These are phyloP conservation scores for Columba livia DNA, from an alignment of 2,113 vertebrate species.

Conservation along the genomic window DNA sequence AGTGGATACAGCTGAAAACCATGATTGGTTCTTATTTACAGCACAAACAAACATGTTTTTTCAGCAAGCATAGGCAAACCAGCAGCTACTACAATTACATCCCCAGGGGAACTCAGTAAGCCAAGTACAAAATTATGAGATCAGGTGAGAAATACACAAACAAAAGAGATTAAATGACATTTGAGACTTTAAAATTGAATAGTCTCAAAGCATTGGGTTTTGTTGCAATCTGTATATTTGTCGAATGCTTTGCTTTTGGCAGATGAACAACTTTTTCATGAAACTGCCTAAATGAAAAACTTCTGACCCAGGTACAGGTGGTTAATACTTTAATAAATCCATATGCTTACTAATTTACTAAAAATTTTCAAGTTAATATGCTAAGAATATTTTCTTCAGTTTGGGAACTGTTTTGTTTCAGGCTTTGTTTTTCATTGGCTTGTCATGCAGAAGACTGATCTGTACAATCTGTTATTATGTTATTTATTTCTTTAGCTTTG, in stretches of 20 bases:
- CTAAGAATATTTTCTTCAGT: background rate
- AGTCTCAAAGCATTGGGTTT: background rate
- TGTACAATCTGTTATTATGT: background rate
- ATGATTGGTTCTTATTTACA: background rate
- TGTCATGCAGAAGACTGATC: background rate
- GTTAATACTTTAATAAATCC: background rate
- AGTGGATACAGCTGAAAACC: background rate
- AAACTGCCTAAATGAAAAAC: background rate
- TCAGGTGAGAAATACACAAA: background rate
- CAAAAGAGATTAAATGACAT: background rate
- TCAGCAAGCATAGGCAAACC: background rate
- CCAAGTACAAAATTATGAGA: background rate
- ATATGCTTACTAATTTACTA: background rate
- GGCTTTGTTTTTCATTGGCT: background rate
- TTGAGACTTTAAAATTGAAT: background rate
- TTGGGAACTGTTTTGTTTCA: background rate
- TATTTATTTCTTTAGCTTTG: background rate
- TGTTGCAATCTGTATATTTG: background rate
- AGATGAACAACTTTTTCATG: background rate
- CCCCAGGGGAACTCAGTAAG: background rate
- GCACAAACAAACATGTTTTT: rapidly evolving
- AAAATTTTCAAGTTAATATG: background rate
- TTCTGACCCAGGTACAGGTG: background rate
- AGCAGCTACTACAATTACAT: background rate
- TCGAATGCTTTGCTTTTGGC: background rate